phyloP scores from a whole-genome alignment of 1,140 invertebrate species.

The Galendromus occidentalis region DNA sequence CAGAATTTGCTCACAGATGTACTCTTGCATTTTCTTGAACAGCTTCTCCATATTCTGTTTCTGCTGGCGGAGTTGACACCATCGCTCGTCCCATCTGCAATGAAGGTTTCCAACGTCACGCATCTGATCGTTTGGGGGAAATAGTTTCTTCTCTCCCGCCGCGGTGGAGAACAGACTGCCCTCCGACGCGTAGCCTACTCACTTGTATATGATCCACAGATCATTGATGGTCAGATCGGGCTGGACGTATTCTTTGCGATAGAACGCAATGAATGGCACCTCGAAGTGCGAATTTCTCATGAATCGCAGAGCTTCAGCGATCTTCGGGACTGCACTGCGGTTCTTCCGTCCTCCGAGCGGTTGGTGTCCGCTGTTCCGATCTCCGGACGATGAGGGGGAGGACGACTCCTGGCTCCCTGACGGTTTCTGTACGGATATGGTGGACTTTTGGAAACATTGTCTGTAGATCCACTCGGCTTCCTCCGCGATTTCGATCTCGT shows the following conservation, averaged over 20 bases:
- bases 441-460: slow-evolving; percentile 64
- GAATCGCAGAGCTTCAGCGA: slow-evolving; percentile 79
- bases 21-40: slow-evolving; percentile 79
- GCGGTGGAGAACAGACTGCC: too few relatives aligned
- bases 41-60: slow-evolving; percentile 61
- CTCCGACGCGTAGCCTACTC: too few relatives aligned
- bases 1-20: slow-evolving; percentile 65
- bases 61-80: slow-evolving; percentile 73
- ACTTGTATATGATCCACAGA: slow-evolving; percentile 90
- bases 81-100: slow-evolving; percentile 32
- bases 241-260: slow-evolving; percentile 91
- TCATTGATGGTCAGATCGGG: slow-evolving; percentile 86
- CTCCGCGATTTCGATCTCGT: slow-evolving; percentile 59
- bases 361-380: slow-evolving; percentile 17
- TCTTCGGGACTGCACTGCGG: slow-evolving; percentile 56
- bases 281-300: slow-evolving; percentile 86
- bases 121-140: too few relatives aligned
- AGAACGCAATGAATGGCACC: slow-evolving; percentile 87
- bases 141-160: too few relatives aligned
- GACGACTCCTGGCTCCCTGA: slow-evolving; percentile 14
- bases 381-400: slow-evolving; percentile 9
- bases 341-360: slow-evolving; percentile 23
- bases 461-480: slow-evolving; percentile 97
- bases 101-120: too few relatives aligned
- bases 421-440: slow-evolving; percentile 51